Conservation (phyloP, 2,888 invertebrate species). For the Gastracanthus pulcherrimus region DNA sequence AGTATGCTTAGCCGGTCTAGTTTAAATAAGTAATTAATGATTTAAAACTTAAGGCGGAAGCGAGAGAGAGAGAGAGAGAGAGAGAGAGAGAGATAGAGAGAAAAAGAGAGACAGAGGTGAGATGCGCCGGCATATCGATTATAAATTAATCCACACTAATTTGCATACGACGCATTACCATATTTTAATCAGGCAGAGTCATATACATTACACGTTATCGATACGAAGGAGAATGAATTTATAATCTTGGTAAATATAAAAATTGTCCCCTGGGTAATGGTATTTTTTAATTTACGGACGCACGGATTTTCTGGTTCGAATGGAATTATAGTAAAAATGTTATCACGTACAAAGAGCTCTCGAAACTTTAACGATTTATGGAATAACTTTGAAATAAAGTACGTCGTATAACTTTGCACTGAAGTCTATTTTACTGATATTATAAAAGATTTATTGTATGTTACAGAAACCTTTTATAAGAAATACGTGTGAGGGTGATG, state of each 20-base stretch:
- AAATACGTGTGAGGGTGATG: neutral
- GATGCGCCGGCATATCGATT: slow-evolving; percentile 28
- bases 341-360: slow-evolving; percentile 36
- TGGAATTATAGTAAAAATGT: slow-evolving; percentile 39
- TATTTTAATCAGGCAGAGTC: slow-evolving; percentile 34
- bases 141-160: slow-evolving; percentile 29
- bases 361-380: slow-evolving; percentile 47
- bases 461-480: neutral
- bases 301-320: slow-evolving; percentile 13
- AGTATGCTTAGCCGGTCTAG: slow-evolving; percentile 40
- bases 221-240: neutral
- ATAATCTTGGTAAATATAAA: slow-evolving; percentile 2
- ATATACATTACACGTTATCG: neutral
- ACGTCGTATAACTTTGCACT: slow-evolving; percentile 27
- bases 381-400: slow-evolving; percentile 52
- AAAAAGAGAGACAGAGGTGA: neutral
- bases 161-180: slow-evolving; percentile 21
- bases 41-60: slow-evolving; percentile 26
- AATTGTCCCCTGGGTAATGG: neutral
- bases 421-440: slow-evolving; percentile 50
- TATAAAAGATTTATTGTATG: slow-evolving; percentile 36
- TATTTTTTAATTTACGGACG: slow-evolving; percentile 2
- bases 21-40: slow-evolving; percentile 53
- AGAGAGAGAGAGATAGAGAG: neutral
- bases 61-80: neutral